phyloP scores from a whole-genome alignment of 2,888 invertebrate genomes.

The Tiliacea citrago region DNA sequence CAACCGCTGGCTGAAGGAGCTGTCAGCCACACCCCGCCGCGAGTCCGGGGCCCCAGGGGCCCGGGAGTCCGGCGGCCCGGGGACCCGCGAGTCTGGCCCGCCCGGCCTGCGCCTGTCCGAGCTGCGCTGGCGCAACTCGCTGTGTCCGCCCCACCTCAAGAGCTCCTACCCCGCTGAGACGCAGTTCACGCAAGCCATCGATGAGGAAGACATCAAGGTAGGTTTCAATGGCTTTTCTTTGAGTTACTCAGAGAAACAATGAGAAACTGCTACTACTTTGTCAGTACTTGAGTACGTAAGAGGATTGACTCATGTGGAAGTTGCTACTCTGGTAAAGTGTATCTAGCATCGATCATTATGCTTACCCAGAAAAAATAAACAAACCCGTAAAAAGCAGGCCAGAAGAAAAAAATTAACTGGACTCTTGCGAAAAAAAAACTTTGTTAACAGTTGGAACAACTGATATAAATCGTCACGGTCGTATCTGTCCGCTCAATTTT shows the following conservation, averaged over 20 bases:
- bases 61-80: constrained; percentile 77
- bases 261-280: not conserved
- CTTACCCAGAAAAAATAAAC: not conserved
- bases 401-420: too few relatives aligned
- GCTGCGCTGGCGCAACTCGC: constrained; percentile 94
- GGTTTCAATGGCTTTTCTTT: not conserved
- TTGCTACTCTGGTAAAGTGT: not conserved
- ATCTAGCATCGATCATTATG: not conserved
- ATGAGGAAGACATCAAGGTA: constrained; percentile 87
- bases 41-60: constrained; percentile 34
- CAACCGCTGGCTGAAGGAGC: constrained; percentile 93
- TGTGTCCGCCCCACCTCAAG: constrained; percentile 96
- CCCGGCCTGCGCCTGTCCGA: constrained; percentile 90
- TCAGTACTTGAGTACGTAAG: not conserved
- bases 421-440: not conserved
- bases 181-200: constrained; percentile 91
- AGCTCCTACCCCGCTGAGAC: constrained; percentile 96
- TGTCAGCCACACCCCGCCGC: constrained; percentile 91
- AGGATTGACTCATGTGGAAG: not conserved
- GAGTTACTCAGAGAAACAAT: not conserved
- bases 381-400: too few relatives aligned
- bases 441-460: not conserved
- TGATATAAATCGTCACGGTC: too few relatives aligned
- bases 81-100: constrained; percentile 69
- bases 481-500: not conserved